These are phyloP conservation scores for Plusia festucae DNA, from an alignment of 2,888 invertebrate species.

Conservation along the genomic window DNA sequence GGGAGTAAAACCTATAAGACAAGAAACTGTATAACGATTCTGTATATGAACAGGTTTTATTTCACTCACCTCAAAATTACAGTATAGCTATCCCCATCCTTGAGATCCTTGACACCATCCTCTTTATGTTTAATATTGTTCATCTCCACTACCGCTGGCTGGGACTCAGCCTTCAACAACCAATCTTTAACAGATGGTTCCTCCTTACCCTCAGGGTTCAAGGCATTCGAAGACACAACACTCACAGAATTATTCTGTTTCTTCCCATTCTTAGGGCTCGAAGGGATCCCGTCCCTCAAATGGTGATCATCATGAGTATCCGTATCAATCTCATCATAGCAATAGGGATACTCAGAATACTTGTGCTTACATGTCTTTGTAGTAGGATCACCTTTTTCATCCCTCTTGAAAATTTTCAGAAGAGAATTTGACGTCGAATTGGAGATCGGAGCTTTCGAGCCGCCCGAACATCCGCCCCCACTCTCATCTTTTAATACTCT, in stretches of 20 bases:
- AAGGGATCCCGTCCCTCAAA: constrained; percentile 83
- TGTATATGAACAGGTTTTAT: background rate
- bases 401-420: constrained; percentile 82
- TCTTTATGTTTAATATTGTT: constrained; percentile 86
- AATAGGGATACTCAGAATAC: constrained; percentile 96
- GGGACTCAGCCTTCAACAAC: constrained; percentile 77
- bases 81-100: constrained; percentile 92
- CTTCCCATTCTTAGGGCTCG: constrained; percentile 79
- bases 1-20: no score
- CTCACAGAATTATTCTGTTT: constrained; percentile 83
- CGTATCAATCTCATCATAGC: constrained; percentile 95
- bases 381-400: constrained; percentile 81
- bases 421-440: constrained; percentile 82
- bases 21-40: no score
- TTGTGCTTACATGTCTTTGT: constrained; percentile 95
- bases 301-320: constrained; percentile 91
- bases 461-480: constrained; percentile 79
- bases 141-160: constrained; percentile 82
- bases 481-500: constrained; percentile 93
- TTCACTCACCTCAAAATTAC: constrained; percentile 91
- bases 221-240: constrained; percentile 84
- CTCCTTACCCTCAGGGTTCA: constrained; percentile 79
- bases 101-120: constrained; percentile 83
- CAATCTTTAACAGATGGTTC: constrained; percentile 84
- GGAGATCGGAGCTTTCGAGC: constrained; percentile 79